A percentile compares a stretch with the other conserved stretches of the same genome.
Evolutionary conservation across 2,113 vertebrate species (phyloP).

Genomic region (Calyptomena viridis): DNA sequence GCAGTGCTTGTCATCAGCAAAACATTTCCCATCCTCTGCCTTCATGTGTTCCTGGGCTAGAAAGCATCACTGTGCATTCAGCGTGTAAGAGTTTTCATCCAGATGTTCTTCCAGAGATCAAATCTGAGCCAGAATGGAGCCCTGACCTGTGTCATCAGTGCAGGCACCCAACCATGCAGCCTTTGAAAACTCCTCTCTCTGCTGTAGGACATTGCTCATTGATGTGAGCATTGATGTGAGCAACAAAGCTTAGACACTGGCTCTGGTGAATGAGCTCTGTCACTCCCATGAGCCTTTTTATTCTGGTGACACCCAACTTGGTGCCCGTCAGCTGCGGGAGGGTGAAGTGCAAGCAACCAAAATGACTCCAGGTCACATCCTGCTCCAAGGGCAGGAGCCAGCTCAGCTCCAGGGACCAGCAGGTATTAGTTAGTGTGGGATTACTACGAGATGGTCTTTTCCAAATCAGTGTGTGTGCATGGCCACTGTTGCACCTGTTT

Average conservation of each 20-base stretch:
- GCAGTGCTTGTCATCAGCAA: not conserved
- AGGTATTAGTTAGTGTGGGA: not conserved
- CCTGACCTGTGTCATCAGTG: not conserved
- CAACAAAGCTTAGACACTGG: too few relatives aligned
- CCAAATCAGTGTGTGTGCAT: not conserved
- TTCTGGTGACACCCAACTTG: not conserved
- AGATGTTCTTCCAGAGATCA: not conserved
- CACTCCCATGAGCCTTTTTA: not conserved
- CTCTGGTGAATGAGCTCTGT: not conserved
- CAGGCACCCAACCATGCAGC: not conserved
- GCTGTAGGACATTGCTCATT: not conserved
- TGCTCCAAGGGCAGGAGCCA: not conserved
- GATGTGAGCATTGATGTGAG: fast-evolving
- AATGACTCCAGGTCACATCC: not conserved
- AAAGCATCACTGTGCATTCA: not conserved
- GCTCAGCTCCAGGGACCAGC: not conserved
- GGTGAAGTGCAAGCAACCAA: not conserved
- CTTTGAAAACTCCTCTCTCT: not conserved
- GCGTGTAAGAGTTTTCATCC: not conserved
- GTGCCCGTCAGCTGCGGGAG: fast-evolving
- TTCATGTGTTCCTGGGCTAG: not conserved
- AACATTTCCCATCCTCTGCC: not conserved
- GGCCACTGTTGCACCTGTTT: not conserved
- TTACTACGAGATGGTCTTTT: not conserved
- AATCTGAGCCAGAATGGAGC: not conserved